phyloP scores from a whole-genome alignment of 2,888 invertebrate species.

The Neoaliturus tenellus region DNA sequence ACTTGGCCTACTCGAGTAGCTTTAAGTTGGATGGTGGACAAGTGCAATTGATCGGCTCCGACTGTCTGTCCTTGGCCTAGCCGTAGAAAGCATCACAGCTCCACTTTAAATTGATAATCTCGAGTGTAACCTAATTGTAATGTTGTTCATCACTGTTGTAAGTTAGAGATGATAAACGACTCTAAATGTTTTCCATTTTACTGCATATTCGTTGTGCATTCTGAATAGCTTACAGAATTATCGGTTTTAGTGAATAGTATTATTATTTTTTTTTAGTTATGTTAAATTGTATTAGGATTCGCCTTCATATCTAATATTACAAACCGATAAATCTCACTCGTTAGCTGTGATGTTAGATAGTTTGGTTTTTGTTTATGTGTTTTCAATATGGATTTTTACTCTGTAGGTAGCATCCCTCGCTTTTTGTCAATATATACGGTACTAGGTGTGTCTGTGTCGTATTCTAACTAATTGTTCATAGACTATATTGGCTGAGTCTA shows the following conservation, averaged over 20 bases:
- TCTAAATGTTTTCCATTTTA: conserved; percentile 58
- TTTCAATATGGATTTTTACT: conserved; percentile 57
- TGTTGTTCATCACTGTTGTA: conserved; percentile 57
- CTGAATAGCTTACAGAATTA: conserved; percentile 53
- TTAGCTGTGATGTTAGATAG: conserved; percentile 57
- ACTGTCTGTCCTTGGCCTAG: conserved; percentile 52
- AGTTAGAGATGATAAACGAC: conserved; percentile 57
- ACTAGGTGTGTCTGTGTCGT: conserved; percentile 58
- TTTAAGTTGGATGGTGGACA: conserved; percentile 55
- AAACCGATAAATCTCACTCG: conserved; percentile 55
- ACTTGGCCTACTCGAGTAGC: conserved; percentile 56
- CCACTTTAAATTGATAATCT: conserved; percentile 51
- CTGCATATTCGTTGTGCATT: conserved; percentile 55
- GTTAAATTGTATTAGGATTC: conserved; percentile 46
- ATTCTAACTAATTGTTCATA: conserved; percentile 55
- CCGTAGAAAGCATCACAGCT: conserved; percentile 52
- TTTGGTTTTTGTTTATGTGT: conserved; percentile 54
- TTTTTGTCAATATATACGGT: conserved; percentile 56
- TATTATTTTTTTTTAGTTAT: conserved; percentile 39
- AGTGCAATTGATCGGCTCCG: conserved; percentile 50
- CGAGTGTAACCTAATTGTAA: conserved; percentile 54
- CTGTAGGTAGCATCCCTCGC: conserved; percentile 54
- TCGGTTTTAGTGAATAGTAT: conserved; percentile 53
- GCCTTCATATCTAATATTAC: conserved; percentile 54
- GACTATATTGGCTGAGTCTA: conserved; percentile 41